Conservation (phyloP, 2,113 vertebrate species). For the Rhodinocichla rosea region DNA sequence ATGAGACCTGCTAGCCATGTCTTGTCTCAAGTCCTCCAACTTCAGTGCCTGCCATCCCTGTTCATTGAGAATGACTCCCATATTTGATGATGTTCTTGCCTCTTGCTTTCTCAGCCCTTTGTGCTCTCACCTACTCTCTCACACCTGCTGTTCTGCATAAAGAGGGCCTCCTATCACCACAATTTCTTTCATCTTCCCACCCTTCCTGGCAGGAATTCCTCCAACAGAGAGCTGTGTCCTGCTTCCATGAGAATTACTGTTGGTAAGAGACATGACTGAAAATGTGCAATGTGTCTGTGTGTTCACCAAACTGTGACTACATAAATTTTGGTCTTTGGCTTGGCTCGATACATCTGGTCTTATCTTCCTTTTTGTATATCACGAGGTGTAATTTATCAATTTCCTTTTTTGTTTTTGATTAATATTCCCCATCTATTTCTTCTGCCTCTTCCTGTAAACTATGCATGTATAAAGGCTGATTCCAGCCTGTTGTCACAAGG, state of each 20-base stretch:
- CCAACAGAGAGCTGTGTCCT: background rate
- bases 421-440: background rate
- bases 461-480: background rate
- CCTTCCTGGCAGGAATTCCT: background rate
- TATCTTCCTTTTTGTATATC: background rate
- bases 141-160: background rate
- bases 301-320: background rate
- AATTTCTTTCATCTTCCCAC: background rate
- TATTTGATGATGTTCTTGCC: background rate
- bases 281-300: background rate
- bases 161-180: background rate
- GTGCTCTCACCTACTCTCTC: background rate
- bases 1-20: background rate
- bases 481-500: background rate
- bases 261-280: background rate
- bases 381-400: background rate
- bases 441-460: background rate
- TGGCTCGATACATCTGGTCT: background rate
- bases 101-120: background rate
- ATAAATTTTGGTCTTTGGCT: background rate
- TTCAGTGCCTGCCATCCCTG: background rate
- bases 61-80: background rate
- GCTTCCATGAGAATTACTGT: background rate
- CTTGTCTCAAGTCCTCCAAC: background rate
- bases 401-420: background rate